Percentiles rank a stretch among this genome's conserved stretches.
phyloP scores from a whole-genome alignment of 2,888 invertebrate species.

The Spilarctia lutea region DNA sequence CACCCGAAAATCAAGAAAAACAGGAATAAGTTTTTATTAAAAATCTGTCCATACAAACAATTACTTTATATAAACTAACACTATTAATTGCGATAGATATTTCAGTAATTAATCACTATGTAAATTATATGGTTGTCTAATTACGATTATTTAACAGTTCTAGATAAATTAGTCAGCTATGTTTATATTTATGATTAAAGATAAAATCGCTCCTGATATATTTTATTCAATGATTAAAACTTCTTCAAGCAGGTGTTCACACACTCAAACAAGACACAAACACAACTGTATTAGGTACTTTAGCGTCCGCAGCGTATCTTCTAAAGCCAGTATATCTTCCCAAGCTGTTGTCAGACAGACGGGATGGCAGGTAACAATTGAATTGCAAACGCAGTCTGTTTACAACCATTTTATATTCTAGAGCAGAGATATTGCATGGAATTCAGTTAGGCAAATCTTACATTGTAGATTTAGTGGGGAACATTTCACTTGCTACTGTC shows the following conservation, averaged over 20 bases:
- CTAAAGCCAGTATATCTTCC: slow-evolving; percentile 18
- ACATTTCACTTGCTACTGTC: slow-evolving; percentile 11
- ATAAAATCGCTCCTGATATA: neutral
- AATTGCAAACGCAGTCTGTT: slow-evolving; percentile 37
- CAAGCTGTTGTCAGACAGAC: slow-evolving; percentile 18
- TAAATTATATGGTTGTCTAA: too few species aligned
- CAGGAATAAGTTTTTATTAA: too few species aligned
- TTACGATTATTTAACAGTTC: too few species aligned
- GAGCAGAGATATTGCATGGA: slow-evolving; percentile 9
- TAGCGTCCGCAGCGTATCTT: slow-evolving; percentile 17
- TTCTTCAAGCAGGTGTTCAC: slow-evolving; percentile 1
- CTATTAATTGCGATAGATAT: too few species aligned
- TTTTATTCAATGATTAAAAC: neutral
- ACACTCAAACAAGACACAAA: neutral
- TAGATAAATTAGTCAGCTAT: too few species aligned
- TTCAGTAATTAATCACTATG: too few species aligned
- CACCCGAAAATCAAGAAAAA: too few species aligned
- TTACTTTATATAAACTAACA: too few species aligned
- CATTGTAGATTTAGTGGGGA: slow-evolving; percentile 20
- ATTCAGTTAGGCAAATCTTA: slow-evolving; percentile 21
- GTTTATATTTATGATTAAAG: too few species aligned
- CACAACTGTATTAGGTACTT: neutral
- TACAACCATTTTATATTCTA: slow-evolving; percentile 45
- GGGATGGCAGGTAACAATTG: slow-evolving; percentile 47
- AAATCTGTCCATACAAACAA: too few species aligned